Conservation (phyloP, 2,113 vertebrate genomes). For the Gallinago media region DNA sequence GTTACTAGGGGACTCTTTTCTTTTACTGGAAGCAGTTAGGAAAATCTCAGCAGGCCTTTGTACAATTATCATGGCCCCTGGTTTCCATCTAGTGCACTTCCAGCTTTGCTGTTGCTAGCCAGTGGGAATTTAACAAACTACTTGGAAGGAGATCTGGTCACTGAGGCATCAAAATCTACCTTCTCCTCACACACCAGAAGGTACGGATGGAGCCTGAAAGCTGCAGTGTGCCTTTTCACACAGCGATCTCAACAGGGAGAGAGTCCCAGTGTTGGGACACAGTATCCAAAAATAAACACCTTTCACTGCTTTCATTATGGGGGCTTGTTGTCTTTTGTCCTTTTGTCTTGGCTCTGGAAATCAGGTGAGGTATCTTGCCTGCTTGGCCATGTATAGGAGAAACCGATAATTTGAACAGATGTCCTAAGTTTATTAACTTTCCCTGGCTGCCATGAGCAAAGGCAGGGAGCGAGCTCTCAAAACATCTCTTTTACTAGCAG, state of each 20-base stretch:
- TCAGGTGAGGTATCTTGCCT: not conserved
- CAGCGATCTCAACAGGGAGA: conserved; percentile 74
- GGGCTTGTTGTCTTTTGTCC: not conserved
- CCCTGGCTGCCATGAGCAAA: not conserved
- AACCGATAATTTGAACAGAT: conserved; percentile 11
- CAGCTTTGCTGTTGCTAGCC: conserved; percentile 78
- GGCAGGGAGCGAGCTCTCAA: not conserved
- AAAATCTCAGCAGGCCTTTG: conserved; percentile 89
- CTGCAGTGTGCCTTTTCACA: conserved; percentile 82
- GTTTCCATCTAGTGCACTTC: conserved; percentile 86
- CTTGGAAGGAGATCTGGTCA: conserved; percentile 87
- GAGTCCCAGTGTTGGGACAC: conserved; percentile 69
- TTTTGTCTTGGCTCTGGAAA: conserved; percentile 36
- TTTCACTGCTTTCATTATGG: conserved; percentile 17
- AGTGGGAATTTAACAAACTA: conserved; percentile 84
- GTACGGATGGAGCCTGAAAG: conserved; percentile 69
- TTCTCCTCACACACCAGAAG: conserved; percentile 81
- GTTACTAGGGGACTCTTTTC: conserved; percentile 82
- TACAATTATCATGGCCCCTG: conserved; percentile 86
- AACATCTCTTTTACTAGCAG: not conserved
- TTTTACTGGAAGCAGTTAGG: conserved; percentile 84
- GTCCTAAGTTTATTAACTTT: conserved; percentile 36
- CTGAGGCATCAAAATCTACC: conserved; percentile 88
- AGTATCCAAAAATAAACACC: conserved; percentile 67
- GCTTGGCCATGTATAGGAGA: not conserved